Percentiles rank a stretch among this genome's conserved stretches.
phyloP scores from a whole-genome alignment of 2,888 invertebrate species.

The Caenorhabditis sp. region DNA sequence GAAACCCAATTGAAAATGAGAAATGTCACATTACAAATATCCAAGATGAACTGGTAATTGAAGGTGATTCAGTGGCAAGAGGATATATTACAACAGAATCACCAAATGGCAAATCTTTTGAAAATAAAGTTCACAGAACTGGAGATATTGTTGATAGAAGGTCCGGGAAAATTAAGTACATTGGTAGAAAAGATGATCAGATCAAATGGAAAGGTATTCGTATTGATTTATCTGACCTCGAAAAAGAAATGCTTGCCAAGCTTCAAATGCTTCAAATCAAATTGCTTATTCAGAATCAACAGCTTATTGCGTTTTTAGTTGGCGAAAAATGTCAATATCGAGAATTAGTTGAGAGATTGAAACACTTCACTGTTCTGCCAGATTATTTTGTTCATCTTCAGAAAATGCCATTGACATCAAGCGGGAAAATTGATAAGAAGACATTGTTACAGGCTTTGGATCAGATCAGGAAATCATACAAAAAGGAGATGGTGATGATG shows the following conservation, averaged over 20 bases:
- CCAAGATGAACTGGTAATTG: constrained; percentile 36
- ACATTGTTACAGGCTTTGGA: constrained; percentile 46
- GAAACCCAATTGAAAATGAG: constrained; percentile 43
- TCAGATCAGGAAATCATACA: constrained; percentile 22
- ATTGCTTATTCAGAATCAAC: constrained; percentile 20
- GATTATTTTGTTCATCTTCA: constrained; percentile 41
- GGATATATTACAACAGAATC: constrained; percentile 34
- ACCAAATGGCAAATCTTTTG: constrained; percentile 7
- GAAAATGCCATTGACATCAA: constrained; percentile 47
- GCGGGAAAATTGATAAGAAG: constrained; percentile 54
- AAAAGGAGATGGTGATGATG: constrained; percentile 26
- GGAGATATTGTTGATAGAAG: constrained; percentile 40
- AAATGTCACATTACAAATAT: constrained; percentile 3
- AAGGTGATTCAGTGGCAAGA: constrained; percentile 38
- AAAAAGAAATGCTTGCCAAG: constrained; percentile 20
- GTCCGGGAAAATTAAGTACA: constrained; percentile 16
- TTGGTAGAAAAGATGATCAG: constrained; percentile 57
- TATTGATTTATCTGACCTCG: constrained; percentile 36
- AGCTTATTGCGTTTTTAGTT: constrained; percentile 45
- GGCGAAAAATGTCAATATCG: not conserved
- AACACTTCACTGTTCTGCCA: constrained; percentile 30
- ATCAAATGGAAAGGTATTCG: constrained; percentile 54
- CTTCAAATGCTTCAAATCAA: constrained; percentile 23
- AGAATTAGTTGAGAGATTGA: not conserved
- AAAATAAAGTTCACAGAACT: constrained; percentile 21